Evolutionary conservation across 2,888 invertebrate species (phyloP).

Genomic region (Spilosoma lubricipeda): DNA sequence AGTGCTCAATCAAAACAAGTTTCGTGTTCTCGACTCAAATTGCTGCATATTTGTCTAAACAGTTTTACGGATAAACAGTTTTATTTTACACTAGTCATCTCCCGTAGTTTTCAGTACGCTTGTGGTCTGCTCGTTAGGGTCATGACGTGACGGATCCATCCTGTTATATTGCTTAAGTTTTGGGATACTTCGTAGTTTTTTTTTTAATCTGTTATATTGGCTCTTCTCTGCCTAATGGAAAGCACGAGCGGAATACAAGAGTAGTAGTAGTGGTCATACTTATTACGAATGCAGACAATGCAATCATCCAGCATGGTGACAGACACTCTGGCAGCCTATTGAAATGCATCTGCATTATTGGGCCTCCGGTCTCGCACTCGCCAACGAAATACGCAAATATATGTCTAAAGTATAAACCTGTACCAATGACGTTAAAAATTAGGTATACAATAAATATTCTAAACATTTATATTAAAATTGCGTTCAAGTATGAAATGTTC

Average conservation of each 20-base stretch:
- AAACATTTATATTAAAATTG: background rate
- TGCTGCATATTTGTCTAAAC: constrained; percentile 32
- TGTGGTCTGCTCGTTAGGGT: background rate
- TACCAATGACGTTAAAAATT: background rate
- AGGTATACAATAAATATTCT: background rate
- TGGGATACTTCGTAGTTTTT: background rate
- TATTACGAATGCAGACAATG: too few species aligned
- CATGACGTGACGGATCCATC: too few species aligned
- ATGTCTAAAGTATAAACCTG: too few species aligned
- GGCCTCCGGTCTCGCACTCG: too few species aligned
- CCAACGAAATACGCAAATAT: too few species aligned
- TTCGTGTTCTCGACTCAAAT: constrained; percentile 27
- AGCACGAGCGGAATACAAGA: too few species aligned
- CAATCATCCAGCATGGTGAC: too few species aligned
- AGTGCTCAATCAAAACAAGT: constrained; percentile 42
- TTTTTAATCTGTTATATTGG: too few species aligned
- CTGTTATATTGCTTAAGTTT: background rate
- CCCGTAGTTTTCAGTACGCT: background rate
- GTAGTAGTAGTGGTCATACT: too few species aligned
- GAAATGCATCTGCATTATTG: too few species aligned
- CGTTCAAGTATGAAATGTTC: background rate
- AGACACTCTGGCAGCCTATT: too few species aligned
- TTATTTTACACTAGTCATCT: background rate
- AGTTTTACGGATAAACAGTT: background rate
- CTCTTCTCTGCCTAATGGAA: too few species aligned